Base-by-base conservation (phyloP, 2,888 invertebrate species). In the Resseliella maxima region DNA sequence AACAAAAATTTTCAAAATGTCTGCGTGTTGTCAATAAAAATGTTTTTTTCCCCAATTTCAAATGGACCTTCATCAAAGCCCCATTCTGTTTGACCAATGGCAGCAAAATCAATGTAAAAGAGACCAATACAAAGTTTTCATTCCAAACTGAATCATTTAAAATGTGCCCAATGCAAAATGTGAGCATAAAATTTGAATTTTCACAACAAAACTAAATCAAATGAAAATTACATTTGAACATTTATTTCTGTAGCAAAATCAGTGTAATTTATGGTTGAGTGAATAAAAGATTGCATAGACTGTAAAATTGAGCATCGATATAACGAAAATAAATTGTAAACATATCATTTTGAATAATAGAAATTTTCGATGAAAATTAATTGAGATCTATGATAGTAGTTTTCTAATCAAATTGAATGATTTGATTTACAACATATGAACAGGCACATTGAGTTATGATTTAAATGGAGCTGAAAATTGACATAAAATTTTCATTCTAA, bases 391-490 rank as follows among this genome's bases (percentile, higher is more conserved):
- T n/a, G n/a, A n/a, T n/a, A n/a, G n/a, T n/a, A n/a, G n/a, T n/a
- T 2, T 27, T 59, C 59, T 12, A 59, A 59, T 59, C 59, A 59
- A 59, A 59, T 59, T 1, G 50, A n/a, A 59, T 59, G 24, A n/a
- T 27, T 0, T 24, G n/a, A 59, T 6, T 18, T 2, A 18, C 8
- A 24, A 5, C 6, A 27, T 59, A 15, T 27, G 59, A n/a, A 59
- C 3, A 24, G 10, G 24, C 15, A 18, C 50, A 59, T 59, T 59
- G 24, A 59, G 24, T 59, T 15, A 24, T 8, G 2, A 27, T 72
- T 72, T 35, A 72, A 72, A 72, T 72, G 35, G 31, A 18, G 72
- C 31, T 15, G 31, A 31, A 72, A 72, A 72, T 72, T 72, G 72
- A 72, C 72, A 72, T 72, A 35, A 12, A 72, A 1, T 35, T 72